These are phyloP conservation scores for Drosophila littoralis DNA, from an alignment of 1,140 invertebrate species.

Conservation along the genomic window DNA sequence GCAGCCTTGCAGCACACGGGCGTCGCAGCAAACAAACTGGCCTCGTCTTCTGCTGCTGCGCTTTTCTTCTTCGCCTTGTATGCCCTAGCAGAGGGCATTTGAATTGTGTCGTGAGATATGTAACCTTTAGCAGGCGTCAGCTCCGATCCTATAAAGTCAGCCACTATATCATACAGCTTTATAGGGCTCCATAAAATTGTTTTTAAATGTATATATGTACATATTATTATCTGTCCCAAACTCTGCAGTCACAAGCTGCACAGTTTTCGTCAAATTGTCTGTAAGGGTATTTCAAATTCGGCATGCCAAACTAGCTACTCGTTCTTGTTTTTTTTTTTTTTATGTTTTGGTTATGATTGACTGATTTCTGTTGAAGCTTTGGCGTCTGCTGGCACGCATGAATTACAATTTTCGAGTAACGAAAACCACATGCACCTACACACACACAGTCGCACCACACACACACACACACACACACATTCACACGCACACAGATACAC, in stretches of 20 bases:
- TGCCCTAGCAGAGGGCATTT: background rate
- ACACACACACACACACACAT: constrained; percentile 17
- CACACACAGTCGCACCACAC: constrained; percentile 17
- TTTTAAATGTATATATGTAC: no score
- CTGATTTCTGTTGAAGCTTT: constrained; percentile 82
- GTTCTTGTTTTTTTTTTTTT: constrained; percentile 40
- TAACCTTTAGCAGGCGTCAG: no score
- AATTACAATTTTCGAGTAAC: constrained; percentile 77
- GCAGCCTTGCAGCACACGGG: constrained; percentile 26
- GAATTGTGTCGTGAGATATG: no score
- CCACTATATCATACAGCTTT: no score
- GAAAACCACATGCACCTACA: constrained; percentile 56
- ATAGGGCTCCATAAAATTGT: no score
- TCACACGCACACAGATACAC: constrained; percentile 18
- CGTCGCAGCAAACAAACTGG: constrained; percentile 43
- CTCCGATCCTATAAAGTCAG: no score
- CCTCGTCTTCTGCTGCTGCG: background rate
- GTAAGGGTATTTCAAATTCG: constrained; percentile 15
- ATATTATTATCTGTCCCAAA: no score
- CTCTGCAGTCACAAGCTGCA: no score
- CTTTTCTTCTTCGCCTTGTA: background rate
- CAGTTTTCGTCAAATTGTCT: background rate
- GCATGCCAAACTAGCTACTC: background rate
- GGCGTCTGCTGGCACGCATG: constrained; percentile 78
- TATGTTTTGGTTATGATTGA: constrained; percentile 73